These are phyloP conservation scores for Tachina grossa DNA, from an alignment of 2,888 invertebrate genomes.

Conservation along the genomic window DNA sequence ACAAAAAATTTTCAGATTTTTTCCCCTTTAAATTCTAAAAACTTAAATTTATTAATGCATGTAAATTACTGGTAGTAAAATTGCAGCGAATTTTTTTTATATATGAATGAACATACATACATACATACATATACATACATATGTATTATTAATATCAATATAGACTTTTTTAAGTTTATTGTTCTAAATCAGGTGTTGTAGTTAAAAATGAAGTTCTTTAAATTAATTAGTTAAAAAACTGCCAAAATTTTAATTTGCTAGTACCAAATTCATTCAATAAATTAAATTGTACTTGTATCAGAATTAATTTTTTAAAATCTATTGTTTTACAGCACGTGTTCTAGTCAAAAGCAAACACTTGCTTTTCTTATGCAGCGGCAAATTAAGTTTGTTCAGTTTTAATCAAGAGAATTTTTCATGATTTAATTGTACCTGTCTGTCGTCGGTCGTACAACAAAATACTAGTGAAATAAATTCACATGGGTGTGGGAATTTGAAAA, in stretches of 20 bases:
- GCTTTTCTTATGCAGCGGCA: constrained; percentile 20
- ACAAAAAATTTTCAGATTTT: background rate
- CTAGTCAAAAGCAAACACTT: constrained; percentile 48
- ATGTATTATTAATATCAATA: too few relatives aligned
- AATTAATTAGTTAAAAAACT: background rate
- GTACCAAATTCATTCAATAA: too few relatives aligned
- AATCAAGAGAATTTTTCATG: constrained; percentile 26
- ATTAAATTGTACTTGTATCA: constrained; percentile 22
- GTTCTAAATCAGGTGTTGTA: too few relatives aligned
- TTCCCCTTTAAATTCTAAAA: too few relatives aligned
- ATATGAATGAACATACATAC: too few relatives aligned
- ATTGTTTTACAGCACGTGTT: constrained; percentile 39
- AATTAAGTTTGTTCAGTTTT: constrained; percentile 38
- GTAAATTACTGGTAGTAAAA: too few relatives aligned
- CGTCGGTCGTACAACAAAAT: constrained; percentile 8
- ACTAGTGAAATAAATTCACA: constrained; percentile 30
- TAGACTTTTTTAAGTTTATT: too few relatives aligned
- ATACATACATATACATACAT: too few relatives aligned
- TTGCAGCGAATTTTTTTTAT: too few relatives aligned
- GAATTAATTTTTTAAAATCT: constrained; percentile 2
- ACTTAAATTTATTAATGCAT: too few relatives aligned
- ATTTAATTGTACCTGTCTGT: constrained; percentile 35
- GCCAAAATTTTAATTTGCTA: background rate
- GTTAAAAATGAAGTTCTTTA: too few relatives aligned
- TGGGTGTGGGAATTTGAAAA: constrained; percentile 50